These are phyloP conservation scores for Varecia variegata DNA, from an alignment of 2,797 vertebrate species.

Conservation along the genomic window DNA sequence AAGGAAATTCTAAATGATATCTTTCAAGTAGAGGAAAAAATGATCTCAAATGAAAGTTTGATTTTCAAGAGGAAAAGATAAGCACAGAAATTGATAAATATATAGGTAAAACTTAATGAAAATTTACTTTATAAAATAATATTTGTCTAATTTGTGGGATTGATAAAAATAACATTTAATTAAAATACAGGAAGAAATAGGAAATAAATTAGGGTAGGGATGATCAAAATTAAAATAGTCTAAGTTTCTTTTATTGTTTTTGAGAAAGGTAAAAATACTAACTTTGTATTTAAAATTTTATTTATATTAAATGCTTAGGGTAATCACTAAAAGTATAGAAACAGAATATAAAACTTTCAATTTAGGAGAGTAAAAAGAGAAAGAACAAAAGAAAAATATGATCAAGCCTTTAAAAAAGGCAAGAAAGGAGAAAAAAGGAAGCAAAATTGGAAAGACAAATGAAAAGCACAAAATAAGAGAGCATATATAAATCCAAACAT, in stretches of 20 bases:
- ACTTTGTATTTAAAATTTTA: background rate
- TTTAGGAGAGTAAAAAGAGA: background rate
- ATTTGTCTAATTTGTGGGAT: background rate
- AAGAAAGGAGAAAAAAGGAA: background rate
- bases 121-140: background rate
- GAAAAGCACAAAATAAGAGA: background rate
- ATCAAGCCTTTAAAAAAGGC: background rate
- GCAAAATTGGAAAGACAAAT: background rate
- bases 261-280: background rate
- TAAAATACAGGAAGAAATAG: background rate
- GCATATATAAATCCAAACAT: background rate
- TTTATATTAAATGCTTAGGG: background rate
- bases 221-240: background rate
- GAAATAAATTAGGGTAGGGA: background rate
- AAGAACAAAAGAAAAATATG: background rate
- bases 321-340: background rate
- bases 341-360: background rate
- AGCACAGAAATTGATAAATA: background rate
- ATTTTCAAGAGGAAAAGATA: background rate
- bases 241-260: background rate
- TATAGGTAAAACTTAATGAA: background rate
- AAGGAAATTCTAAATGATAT: background rate
- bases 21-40: background rate
- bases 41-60: background rate
- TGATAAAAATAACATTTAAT: background rate